phyloP scores from a whole-genome alignment of 2,113 vertebrate genomes.

The Lycocorax pyrrhopterus region DNA sequence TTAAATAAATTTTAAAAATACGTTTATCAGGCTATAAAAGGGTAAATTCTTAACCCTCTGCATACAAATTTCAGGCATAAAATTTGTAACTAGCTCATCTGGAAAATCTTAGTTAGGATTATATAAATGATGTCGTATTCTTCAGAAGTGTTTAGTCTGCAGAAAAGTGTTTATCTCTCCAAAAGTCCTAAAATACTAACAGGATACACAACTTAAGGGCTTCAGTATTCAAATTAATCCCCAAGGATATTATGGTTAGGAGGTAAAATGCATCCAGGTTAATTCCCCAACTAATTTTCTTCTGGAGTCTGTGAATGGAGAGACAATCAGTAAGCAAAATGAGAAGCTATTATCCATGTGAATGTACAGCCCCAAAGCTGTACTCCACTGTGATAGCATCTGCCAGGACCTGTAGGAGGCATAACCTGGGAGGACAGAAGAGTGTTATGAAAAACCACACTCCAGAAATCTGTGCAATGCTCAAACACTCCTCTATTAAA shows the following conservation, averaged over 20 bases:
- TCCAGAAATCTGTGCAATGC: neutral
- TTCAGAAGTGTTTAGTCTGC: neutral
- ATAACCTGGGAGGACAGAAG: neutral
- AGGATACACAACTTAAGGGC: neutral
- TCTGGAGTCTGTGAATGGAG: neutral
- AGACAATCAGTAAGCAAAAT: neutral
- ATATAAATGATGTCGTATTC: neutral
- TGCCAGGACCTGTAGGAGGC: neutral
- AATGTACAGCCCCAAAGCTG: neutral
- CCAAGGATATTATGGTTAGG: neutral
- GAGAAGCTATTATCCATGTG: neutral
- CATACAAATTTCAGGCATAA: neutral
- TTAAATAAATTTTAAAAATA: neutral
- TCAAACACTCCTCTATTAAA: neutral
- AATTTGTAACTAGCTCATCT: neutral
- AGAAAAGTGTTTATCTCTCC: neutral
- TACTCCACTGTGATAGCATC: neutral
- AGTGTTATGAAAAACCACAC: neutral
- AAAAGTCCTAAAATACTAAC: neutral
- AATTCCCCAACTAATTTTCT: neutral
- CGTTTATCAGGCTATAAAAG: neutral
- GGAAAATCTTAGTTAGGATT: neutral
- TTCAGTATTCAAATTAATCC: neutral
- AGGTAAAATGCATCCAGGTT: neutral
- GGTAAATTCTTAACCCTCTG: neutral